These are phyloP conservation scores for Lasioglossum baleicum DNA, from an alignment of 1,140 invertebrate genomes.

Conservation along the genomic window DNA sequence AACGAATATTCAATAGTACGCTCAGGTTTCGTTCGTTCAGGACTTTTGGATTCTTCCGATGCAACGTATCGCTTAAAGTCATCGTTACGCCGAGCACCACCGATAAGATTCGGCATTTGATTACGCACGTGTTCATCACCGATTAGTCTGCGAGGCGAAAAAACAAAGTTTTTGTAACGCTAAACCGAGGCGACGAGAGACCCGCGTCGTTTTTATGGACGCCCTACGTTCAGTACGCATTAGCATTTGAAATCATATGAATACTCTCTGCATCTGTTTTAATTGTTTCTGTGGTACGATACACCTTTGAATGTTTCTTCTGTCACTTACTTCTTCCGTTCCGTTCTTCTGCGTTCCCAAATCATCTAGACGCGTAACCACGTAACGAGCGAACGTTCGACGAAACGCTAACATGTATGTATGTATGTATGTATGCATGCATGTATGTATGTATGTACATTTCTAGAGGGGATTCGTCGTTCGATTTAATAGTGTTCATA, in stretches of 20 bases:
- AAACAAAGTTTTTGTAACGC: neutral
- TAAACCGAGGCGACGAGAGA: neutral
- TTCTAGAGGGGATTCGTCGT: slow-evolving; percentile 13
- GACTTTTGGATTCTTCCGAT: slow-evolving; percentile 15
- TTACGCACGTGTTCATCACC: slow-evolving; percentile 6
- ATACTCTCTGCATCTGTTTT: slow-evolving; percentile 4
- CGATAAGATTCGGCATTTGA: neutral
- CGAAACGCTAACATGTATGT: slow-evolving; percentile 2
- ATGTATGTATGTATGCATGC: slow-evolving; percentile 15
- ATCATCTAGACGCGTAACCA: neutral
- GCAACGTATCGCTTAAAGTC: neutral
- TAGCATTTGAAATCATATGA: neutral
- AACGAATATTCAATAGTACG: neutral
- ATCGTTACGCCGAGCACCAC: neutral
- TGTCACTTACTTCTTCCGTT: neutral
- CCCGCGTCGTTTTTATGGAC: neutral
- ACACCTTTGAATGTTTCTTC: neutral
- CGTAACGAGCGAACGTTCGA: neutral
- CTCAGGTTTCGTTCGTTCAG: neutral
- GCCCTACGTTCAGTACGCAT: too few species aligned
- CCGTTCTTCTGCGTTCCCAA: neutral
- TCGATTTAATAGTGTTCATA: slow-evolving; percentile 8
- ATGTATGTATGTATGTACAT: slow-evolving; percentile 23
- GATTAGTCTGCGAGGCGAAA: neutral
- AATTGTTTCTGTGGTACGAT: neutral